Percentiles rank a stretch among this genome's conserved stretches.
Evolutionary conservation across 1,140 invertebrate species (phyloP).

Genomic region (Drosophila pseudoananassae): DNA sequence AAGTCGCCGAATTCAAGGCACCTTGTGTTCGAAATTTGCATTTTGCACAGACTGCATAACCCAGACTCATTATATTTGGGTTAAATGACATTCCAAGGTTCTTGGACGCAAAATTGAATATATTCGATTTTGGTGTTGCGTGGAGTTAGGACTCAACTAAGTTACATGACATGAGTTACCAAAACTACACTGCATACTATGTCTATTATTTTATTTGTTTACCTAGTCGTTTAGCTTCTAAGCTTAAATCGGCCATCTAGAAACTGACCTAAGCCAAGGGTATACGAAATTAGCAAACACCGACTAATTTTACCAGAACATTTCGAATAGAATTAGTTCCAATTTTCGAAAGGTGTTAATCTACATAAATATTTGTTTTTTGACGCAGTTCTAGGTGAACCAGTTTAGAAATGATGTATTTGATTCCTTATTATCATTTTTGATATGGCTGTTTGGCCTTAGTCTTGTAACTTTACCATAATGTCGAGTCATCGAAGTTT

Average conservation of each 20-base stretch:
- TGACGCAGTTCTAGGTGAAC: conserved; percentile 5
- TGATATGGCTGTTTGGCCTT: not conserved
- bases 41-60: conserved; percentile 20
- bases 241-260: conserved; percentile 12
- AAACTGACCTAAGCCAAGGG: conserved; percentile 53
- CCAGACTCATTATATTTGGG: conserved; percentile 12
- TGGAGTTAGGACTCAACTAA: not conserved
- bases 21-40: conserved; percentile 20
- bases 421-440: too few relatives aligned
- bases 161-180: not conserved
- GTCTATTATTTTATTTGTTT: conserved; percentile 13
- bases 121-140: not conserved
- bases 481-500: conserved; percentile 21
- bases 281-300: conserved; percentile 42
- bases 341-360: not conserved
- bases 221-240: conserved; percentile 18
- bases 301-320: conserved; percentile 25
- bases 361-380: conserved; percentile 17
- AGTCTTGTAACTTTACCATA: conserved; percentile 20
- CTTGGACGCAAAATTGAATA: not conserved
- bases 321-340: not conserved
- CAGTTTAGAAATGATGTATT: not conserved
- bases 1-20: conserved; percentile 11
- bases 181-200: conserved; percentile 1
- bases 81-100: conserved; percentile 4